Conservation (phyloP, 2,888 invertebrate genomes). For the Cerastoderma edule region DNA sequence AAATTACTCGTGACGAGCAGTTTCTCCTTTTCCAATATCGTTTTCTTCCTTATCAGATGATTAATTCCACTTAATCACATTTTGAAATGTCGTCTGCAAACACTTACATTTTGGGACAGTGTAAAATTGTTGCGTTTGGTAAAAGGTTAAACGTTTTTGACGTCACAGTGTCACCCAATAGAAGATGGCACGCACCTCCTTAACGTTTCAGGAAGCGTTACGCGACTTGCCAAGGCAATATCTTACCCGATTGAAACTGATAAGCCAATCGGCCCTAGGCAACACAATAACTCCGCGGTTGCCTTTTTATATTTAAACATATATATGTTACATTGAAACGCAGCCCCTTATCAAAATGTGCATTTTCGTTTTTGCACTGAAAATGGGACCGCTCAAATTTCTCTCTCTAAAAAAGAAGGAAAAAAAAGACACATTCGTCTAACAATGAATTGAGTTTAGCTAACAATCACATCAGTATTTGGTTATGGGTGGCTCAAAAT, state of each 20-base stretch:
- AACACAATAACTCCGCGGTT: slow-evolving; percentile 21
- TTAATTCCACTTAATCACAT: neutral
- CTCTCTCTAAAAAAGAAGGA: too few relatives aligned
- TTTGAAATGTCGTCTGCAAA: neutral
- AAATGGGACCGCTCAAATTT: too few relatives aligned
- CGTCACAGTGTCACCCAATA: neutral
- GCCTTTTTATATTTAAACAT: too few relatives aligned
- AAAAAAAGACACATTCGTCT: too few relatives aligned
- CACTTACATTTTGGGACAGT: neutral
- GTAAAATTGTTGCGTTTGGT: neutral
- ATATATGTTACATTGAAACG: too few relatives aligned
- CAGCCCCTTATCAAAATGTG: too few relatives aligned
- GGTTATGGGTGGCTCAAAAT: neutral
- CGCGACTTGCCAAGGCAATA: slow-evolving; percentile 32
- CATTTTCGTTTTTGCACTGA: too few relatives aligned
- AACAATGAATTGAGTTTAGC: too few relatives aligned
- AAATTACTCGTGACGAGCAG: neutral
- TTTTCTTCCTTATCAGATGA: neutral
- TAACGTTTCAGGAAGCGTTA: neutral
- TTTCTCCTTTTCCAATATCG: neutral
- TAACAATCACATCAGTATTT: too few relatives aligned
- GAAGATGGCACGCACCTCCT: neutral
- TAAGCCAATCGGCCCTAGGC: slow-evolving; percentile 19
- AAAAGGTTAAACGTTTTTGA: neutral
- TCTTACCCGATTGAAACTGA: slow-evolving; percentile 7